These are phyloP conservation scores for Drosophila dunni DNA, from an alignment of 1,140 invertebrate species.

Conservation along the genomic window DNA sequence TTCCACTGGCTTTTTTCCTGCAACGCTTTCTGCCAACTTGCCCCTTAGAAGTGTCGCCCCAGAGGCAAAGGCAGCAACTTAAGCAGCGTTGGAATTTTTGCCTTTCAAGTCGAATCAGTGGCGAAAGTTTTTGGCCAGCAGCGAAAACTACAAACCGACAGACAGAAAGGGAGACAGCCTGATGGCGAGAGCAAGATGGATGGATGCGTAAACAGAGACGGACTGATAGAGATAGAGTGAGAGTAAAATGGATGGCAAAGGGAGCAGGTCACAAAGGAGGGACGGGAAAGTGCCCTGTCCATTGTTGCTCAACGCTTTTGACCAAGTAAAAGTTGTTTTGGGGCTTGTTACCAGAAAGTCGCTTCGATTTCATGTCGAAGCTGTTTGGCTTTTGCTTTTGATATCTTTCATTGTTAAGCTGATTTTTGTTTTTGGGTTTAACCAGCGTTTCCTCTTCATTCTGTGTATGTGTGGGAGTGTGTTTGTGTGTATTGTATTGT, in stretches of 20 bases:
- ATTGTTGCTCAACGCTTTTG: constrained; percentile 61
- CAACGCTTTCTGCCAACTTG: constrained; percentile 35
- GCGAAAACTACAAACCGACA: constrained; percentile 60
- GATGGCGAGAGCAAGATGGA: constrained; percentile 14
- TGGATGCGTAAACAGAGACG: constrained; percentile 14
- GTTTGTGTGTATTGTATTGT: constrained; percentile 39
- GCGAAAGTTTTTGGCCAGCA: constrained; percentile 60
- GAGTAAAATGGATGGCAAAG: not conserved
- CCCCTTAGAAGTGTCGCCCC: constrained; percentile 31
- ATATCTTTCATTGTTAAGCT: constrained; percentile 59
- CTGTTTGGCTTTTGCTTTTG: constrained; percentile 66
- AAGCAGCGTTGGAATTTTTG: constrained; percentile 52
- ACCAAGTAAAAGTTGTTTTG: constrained; percentile 71
- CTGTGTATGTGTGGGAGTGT: not conserved
- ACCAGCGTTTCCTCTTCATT: constrained; percentile 19
- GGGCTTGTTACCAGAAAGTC: constrained; percentile 35
- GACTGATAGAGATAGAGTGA: constrained; percentile 7
- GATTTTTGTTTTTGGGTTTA: constrained; percentile 58
- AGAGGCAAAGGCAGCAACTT: constrained; percentile 23
- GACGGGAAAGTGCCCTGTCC: constrained; percentile 3
- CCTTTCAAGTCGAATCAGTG: constrained; percentile 57
- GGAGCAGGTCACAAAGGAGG: not conserved
- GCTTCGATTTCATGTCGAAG: constrained; percentile 58
- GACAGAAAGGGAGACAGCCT: constrained; percentile 25
- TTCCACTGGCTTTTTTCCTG: constrained; percentile 37